Percentiles rank a stretch among this genome's conserved stretches.
Conservation (phyloP, 2,113 vertebrate genomes). For the Gallinago paraguaiae region DNA sequence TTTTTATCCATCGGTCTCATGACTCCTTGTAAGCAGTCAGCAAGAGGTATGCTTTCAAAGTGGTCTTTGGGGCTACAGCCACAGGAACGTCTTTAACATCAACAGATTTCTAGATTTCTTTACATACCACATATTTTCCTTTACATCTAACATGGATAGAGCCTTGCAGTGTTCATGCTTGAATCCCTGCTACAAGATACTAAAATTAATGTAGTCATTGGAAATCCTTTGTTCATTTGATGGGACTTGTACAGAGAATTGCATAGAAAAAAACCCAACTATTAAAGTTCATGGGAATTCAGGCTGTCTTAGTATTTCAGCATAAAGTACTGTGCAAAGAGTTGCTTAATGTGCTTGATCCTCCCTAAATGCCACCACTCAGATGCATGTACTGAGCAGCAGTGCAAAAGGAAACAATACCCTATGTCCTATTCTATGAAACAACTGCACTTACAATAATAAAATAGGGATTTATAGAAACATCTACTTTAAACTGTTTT, state of each 20-base stretch:
- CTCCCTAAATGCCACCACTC: slow-evolving; percentile 35
- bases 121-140: neutral
- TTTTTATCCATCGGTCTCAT: neutral
- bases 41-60: neutral
- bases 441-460: slow-evolving; percentile 2
- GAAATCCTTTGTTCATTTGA: slow-evolving; percentile 13
- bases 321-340: neutral
- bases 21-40: neutral
- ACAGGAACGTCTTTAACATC: neutral
- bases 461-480: slow-evolving; percentile 53
- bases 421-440: neutral
- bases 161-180: neutral
- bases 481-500: slow-evolving; percentile 32
- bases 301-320: slow-evolving; percentile 14
- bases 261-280: neutral
- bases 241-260: neutral
- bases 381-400: neutral
- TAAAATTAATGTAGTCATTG: neutral
- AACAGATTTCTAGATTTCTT: neutral
- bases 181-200: neutral
- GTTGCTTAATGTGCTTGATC: neutral
- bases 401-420: slow-evolving; percentile 18
- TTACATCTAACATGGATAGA: neutral
- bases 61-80: neutral
- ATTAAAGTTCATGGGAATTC: slow-evolving; percentile 51